Conservation (phyloP, 2,888 invertebrate genomes). For the Stenodema calcarata region DNA sequence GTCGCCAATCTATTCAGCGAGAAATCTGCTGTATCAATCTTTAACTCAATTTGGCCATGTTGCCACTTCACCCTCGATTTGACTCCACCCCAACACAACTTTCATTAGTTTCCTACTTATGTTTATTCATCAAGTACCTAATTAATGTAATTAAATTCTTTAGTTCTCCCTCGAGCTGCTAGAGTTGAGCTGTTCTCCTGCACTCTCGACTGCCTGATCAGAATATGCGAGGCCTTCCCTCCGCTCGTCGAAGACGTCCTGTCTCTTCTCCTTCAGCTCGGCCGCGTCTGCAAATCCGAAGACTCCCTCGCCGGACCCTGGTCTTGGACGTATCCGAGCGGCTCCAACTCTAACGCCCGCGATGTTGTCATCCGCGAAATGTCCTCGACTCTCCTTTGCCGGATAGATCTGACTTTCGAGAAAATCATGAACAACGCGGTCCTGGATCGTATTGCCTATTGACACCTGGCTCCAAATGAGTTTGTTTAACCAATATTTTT, state of each 20-base stretch:
- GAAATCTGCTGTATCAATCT: too few species aligned
- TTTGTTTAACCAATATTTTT: neutral
- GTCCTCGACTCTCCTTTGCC: constrained; percentile 54
- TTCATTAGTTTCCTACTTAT: too few species aligned
- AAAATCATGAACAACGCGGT: constrained; percentile 62
- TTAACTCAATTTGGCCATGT: too few species aligned
- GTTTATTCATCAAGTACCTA: neutral
- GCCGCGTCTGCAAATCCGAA: constrained; percentile 83
- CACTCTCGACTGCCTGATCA: constrained; percentile 82
- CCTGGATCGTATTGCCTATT: constrained; percentile 59
- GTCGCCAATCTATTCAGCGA: too few species aligned
- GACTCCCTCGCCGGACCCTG: constrained; percentile 70
- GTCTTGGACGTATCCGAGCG: constrained; percentile 45
- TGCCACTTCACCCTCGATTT: too few species aligned
- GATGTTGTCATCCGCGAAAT: neutral
- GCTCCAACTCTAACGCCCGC: neutral
- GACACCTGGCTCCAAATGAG: neutral
- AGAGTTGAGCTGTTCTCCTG: constrained; percentile 83
- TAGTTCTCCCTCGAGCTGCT: constrained; percentile 79
- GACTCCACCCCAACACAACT: too few species aligned
- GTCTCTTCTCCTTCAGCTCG: constrained; percentile 82
- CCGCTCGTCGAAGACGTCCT: constrained; percentile 89
- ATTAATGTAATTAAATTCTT: neutral
- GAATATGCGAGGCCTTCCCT: constrained; percentile 91
- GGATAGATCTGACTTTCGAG: constrained; percentile 62